Base-by-base conservation (phyloP, 2,113 vertebrate species). In the Sebastes fasciatus region DNA sequence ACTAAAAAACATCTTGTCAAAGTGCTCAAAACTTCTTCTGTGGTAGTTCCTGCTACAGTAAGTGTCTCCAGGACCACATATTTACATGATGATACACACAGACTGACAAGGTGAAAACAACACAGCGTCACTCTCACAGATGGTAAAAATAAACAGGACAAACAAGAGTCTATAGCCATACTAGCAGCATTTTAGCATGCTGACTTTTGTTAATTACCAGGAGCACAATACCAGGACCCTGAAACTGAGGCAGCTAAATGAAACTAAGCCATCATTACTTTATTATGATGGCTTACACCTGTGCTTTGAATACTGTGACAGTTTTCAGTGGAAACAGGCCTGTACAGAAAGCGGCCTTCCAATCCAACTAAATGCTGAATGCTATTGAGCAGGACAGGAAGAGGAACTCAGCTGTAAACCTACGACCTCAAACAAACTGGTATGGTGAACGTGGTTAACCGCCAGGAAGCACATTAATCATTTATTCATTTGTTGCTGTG, bases 371-470 rank as follows among this genome's bases (percentile, higher is more conserved):
- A 23, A 19, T 5, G 4, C 23, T 9, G 23, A 23, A 34, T 34
- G 34, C 2, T 14, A 14, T 8, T 49, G n/a, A 45, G 19, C 19
- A 64, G 60, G 4, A 34, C 19, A 43, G 58, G 40, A 82, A 82
- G 48, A 80, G 43, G 79, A 80, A 76, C 14, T 65, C 26, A 49
- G 62, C 40, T 85, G 48, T 71, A 34, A 63, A 62, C 5, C 23
- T 65, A 5, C 11, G 55, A 71, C 65, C 17, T 40, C 23, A 78
- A 75, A 82, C 54, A 52, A 67, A 43, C 9, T 5, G 21, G 12
- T 57, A 13, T 34, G 79, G 48, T 58, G 55, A 74, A 17, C 1
- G 9, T 19, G 75, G 69, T 79, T 62, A 61, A 79, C 80, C 75
- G 70, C 5, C 2, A 43, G 5, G 2, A 52, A 80, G 49, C 8